These are phyloP conservation scores for Cyprinus carpio DNA, from an alignment of 2,113 vertebrate genomes.

Conservation along the genomic window DNA sequence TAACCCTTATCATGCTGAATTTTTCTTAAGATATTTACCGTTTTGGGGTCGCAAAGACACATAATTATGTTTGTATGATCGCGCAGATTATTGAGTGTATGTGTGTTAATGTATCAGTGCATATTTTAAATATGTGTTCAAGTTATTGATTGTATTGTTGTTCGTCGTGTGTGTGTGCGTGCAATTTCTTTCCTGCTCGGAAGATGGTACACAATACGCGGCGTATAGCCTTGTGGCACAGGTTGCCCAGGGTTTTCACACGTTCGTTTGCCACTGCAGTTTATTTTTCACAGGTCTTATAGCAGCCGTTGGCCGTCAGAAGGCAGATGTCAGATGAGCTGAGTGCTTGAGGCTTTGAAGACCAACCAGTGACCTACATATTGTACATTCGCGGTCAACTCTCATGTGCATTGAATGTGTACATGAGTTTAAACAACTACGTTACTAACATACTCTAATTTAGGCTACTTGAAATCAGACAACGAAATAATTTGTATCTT, in stretches of 20 bases:
- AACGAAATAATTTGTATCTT: background rate
- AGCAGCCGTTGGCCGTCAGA: constrained; percentile 61
- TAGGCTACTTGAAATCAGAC: background rate
- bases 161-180: background rate
- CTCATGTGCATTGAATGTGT: constrained; percentile 37
- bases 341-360: constrained; percentile 54
- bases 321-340: constrained; percentile 56
- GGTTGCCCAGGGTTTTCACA: constrained; percentile 27
- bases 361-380: constrained; percentile 66
- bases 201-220: background rate
- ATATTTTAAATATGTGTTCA: background rate
- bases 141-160: background rate
- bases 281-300: constrained; percentile 52
- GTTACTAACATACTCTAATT: background rate
- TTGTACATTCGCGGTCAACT: constrained; percentile 42
- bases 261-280: constrained; percentile 11
- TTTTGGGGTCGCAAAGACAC: background rate
- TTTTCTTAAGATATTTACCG: constrained; percentile 64
- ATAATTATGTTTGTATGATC: background rate
- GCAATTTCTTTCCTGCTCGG: background rate
- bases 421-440: background rate
- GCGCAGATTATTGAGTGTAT: background rate
- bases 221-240: background rate
- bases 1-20: constrained; percentile 76
- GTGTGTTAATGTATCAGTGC: background rate